These are phyloP conservation scores for Parotia lawesii DNA, from an alignment of 2,113 vertebrate genomes.

Conservation along the genomic window DNA sequence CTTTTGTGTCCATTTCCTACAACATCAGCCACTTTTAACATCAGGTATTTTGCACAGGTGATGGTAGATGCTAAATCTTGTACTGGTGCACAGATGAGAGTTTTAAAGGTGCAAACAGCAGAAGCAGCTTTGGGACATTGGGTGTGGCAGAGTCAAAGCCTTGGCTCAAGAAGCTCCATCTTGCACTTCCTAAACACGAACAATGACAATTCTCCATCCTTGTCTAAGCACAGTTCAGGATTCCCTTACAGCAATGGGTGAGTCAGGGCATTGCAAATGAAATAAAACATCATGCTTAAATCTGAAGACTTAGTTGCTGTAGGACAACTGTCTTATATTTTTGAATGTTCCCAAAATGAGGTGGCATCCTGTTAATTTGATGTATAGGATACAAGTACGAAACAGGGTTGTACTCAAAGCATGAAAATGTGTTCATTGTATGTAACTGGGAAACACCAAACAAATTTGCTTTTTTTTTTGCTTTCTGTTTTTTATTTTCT, in stretches of 20 bases:
- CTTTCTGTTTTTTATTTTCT: not conserved
- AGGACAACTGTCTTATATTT: not conserved
- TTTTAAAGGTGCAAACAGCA: not conserved
- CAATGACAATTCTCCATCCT: not conserved
- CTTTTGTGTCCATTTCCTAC: not conserved
- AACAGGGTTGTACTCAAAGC: not conserved
- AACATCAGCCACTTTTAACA: not conserved
- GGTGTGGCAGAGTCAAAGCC: not conserved
- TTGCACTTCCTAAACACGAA: rapidly evolving
- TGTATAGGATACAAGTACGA: not conserved
- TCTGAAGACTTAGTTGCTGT: not conserved
- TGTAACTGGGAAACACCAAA: not conserved
- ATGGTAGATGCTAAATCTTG: not conserved
- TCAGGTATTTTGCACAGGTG: not conserved
- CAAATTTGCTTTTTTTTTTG: not conserved
- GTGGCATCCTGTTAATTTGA: not conserved
- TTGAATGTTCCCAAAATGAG: not conserved
- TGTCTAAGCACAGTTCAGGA: not conserved
- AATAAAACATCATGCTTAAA: not conserved
- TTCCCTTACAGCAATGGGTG: not conserved
- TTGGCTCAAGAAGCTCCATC: not conserved
- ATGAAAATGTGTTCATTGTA: rapidly evolving
- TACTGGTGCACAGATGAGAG: not conserved
- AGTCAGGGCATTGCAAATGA: not conserved
- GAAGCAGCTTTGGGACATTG: not conserved